Conservation (phyloP, 2,113 vertebrate species). For the Chauna torquata region DNA sequence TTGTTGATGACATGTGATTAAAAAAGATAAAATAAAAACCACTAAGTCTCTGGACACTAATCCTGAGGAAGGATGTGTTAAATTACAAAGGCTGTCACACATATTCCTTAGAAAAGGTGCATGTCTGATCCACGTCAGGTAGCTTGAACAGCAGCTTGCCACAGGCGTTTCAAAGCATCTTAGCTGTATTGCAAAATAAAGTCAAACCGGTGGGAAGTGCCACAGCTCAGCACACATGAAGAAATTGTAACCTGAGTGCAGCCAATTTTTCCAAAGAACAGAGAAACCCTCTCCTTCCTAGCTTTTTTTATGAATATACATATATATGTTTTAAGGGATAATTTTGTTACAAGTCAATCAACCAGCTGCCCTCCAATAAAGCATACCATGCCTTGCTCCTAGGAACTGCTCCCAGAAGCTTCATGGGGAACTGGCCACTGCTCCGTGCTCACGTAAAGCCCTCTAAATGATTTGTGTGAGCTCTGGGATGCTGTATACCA, state of each 20-base stretch:
- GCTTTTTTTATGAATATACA: neutral
- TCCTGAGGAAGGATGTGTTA: neutral
- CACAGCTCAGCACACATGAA: neutral
- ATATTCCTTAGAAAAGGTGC: neutral
- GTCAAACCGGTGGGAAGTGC: neutral
- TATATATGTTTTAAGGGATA: neutral
- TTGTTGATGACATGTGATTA: neutral
- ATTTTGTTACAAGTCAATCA: neutral
- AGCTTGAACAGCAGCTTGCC: neutral
- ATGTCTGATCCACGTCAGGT: fast-evolving
- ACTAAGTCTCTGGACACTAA: neutral
- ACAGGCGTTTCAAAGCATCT: neutral
- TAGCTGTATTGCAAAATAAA: neutral
- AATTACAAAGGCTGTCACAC: neutral
- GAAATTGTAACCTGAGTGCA: neutral
- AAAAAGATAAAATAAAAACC: neutral
- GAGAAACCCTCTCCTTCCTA: neutral
- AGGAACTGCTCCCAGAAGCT: neutral
- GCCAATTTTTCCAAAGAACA: neutral
- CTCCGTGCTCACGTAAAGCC: neutral
- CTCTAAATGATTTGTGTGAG: neutral
- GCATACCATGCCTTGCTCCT: neutral
- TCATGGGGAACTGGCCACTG: neutral
- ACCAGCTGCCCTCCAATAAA: neutral
- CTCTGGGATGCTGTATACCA: neutral